These are phyloP conservation scores for Crotalus helleri DNA, from an alignment of 2,113 vertebrate species.

Conservation along the genomic window DNA sequence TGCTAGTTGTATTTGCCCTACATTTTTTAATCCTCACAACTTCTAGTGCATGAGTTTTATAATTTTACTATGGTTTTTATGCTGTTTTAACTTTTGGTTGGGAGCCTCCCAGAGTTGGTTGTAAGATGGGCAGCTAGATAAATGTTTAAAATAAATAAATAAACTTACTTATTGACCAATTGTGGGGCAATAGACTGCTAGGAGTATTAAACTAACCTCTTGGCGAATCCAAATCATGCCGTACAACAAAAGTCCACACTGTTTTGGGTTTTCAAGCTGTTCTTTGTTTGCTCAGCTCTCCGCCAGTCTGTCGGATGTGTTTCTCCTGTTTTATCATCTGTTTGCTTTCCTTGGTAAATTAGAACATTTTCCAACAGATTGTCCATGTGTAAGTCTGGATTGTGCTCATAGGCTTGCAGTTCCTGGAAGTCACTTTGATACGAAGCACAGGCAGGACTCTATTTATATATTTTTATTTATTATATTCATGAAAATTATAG, in stretches of 20 bases:
- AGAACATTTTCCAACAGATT: neutral
- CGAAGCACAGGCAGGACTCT: neutral
- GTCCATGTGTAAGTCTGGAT: neutral
- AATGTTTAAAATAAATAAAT: neutral
- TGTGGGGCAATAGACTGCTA: neutral
- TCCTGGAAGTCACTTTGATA: neutral
- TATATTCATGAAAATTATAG: too few relatives aligned
- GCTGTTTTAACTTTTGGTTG: neutral
- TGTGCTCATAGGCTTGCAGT: neutral
- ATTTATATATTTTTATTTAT: neutral
- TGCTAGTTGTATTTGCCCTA: neutral
- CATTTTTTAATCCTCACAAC: neutral
- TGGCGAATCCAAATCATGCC: neutral
- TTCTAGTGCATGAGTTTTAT: neutral
- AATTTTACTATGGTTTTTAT: neutral
- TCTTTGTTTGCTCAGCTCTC: neutral
- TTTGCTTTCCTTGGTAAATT: neutral
- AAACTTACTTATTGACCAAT: neutral
- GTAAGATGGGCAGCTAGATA: neutral
- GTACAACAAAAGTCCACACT: neutral
- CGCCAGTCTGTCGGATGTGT: neutral
- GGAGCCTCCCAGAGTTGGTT: neutral
- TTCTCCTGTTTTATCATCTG: neutral
- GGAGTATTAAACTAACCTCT: neutral
- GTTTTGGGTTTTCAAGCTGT: neutral